These are phyloP conservation scores for Congeria kusceri DNA, from an alignment of 2,888 invertebrate genomes.

Conservation along the genomic window DNA sequence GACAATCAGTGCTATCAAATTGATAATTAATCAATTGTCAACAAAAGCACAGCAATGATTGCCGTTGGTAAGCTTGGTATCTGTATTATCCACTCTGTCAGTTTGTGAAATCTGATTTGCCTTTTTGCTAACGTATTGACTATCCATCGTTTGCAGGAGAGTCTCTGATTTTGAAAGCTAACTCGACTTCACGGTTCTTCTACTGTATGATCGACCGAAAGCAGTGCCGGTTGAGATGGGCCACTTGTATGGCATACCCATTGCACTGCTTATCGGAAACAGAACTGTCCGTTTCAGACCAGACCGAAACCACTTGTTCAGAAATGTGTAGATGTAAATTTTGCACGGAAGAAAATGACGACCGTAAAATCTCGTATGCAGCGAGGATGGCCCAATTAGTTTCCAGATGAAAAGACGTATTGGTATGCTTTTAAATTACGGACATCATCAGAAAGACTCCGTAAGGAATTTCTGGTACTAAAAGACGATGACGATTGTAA, in stretches of 20 bases:
- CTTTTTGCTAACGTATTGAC: neutral
- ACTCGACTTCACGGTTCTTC: neutral
- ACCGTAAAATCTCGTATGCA: slow-evolving; percentile 34
- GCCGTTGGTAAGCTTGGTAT: too few species aligned
- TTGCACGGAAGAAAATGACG: slow-evolving; percentile 43
- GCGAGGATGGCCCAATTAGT: slow-evolving; percentile 27
- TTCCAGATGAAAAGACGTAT: slow-evolving; percentile 13
- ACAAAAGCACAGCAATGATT: too few species aligned
- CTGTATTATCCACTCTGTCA: too few species aligned
- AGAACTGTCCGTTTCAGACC: neutral
- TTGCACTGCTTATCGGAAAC: neutral
- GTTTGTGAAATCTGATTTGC: too few species aligned
- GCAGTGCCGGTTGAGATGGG: neutral
- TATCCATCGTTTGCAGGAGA: neutral
- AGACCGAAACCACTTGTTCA: slow-evolving; percentile 24
- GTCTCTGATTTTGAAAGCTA: neutral
- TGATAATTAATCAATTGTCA: too few species aligned
- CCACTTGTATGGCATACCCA: neutral
- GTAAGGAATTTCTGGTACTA: slow-evolving; percentile 54
- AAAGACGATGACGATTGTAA: slow-evolving; percentile 38
- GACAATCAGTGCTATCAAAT: too few species aligned
- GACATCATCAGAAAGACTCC: slow-evolving; percentile 40
- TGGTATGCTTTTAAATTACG: slow-evolving; percentile 9
- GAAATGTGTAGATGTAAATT: slow-evolving; percentile 55
- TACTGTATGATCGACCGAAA: neutral